These are phyloP conservation scores for Menidia menidia DNA, from an alignment of 2,797 vertebrate species.

Conservation along the genomic window DNA sequence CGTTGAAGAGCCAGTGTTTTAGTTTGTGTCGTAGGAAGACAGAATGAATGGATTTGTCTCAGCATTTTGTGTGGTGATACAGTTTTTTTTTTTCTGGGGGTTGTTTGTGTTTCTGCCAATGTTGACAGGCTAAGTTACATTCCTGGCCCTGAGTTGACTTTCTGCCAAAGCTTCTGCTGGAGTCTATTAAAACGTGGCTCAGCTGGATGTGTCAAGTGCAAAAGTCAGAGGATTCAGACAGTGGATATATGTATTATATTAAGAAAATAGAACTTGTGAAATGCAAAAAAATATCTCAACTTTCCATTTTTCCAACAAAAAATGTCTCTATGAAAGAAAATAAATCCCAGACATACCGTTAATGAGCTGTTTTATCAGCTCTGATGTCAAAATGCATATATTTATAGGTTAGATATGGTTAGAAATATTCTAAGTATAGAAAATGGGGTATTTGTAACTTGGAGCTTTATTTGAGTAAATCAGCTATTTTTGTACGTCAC, in stretches of 20 bases:
- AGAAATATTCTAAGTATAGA: neutral
- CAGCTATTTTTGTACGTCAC: neutral
- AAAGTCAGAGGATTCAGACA: slow-evolving; percentile 39
- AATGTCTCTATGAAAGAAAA: neutral
- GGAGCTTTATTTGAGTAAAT: too few relatives aligned
- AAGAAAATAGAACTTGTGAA: slow-evolving; percentile 25
- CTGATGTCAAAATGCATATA: neutral
- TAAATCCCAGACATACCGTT: neutral
- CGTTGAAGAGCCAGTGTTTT: slow-evolving; percentile 50
- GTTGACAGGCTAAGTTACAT: slow-evolving; percentile 68
- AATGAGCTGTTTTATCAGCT: too few relatives aligned
- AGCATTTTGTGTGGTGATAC: slow-evolving; percentile 47
- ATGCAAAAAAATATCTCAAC: slow-evolving; percentile 6
- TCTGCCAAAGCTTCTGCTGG: slow-evolving; percentile 67
- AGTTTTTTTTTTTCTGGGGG: slow-evolving; percentile 66
- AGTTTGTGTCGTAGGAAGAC: slow-evolving; percentile 43
- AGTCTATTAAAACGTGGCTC: slow-evolving; percentile 66
- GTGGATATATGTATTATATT: slow-evolving; percentile 4
- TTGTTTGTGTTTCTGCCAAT: slow-evolving; percentile 72
- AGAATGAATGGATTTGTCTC: slow-evolving; percentile 70
- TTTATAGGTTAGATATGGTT: neutral
- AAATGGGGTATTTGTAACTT: too few relatives aligned
- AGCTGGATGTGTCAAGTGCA: slow-evolving; percentile 40
- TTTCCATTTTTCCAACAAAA: slow-evolving; percentile 13
- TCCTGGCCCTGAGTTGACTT: slow-evolving; percentile 58